These are phyloP conservation scores for Toxostoma redivivum DNA, from an alignment of 2,113 vertebrate species.

Conservation along the genomic window DNA sequence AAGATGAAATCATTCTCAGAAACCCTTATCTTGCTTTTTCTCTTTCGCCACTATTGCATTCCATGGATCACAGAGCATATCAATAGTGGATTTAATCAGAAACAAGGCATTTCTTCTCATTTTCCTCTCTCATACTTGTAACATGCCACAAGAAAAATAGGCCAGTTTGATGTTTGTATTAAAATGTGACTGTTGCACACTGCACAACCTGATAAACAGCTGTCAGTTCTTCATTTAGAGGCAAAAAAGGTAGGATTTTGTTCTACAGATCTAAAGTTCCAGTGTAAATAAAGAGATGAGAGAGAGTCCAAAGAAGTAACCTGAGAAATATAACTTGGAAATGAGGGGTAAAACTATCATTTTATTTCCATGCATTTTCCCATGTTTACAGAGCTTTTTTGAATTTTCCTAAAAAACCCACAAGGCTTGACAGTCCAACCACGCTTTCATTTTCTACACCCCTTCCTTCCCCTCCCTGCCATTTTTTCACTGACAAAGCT, in stretches of 20 bases:
- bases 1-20: not conserved
- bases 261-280: not conserved
- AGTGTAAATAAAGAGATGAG: not conserved
- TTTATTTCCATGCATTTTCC: not conserved
- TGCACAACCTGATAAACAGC: not conserved
- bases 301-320: not conserved
- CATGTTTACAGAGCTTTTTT: not conserved
- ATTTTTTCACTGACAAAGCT: not conserved
- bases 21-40: not conserved
- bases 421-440: not conserved
- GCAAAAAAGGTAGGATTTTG: not conserved
- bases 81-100: slow-evolving; percentile 21
- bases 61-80: slow-evolving; percentile 42
- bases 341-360: not conserved
- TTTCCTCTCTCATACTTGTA: not conserved
- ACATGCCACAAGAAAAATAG: not conserved
- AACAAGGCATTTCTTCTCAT: slow-evolving; percentile 11
- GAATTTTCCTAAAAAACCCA: not conserved
- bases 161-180: not conserved
- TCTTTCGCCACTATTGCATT: not conserved
- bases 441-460: not conserved
- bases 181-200: not conserved
- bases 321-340: not conserved
- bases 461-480: not conserved
- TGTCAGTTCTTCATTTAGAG: not conserved